Base-by-base conservation (phyloP, 1,140 invertebrate genomes). In the Solenopsis invicta region DNA sequence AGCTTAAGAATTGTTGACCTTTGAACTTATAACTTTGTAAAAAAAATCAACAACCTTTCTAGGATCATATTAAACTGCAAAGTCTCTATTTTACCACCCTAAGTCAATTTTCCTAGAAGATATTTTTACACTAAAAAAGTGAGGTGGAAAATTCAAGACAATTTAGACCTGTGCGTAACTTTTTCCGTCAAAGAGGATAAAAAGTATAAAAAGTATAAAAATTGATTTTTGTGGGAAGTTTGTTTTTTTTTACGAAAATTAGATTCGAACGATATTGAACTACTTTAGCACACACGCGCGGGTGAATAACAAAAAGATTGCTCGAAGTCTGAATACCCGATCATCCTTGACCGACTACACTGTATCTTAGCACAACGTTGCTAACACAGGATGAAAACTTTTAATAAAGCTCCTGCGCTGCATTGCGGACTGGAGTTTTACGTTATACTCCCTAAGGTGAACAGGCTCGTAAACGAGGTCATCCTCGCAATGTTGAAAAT, bases 401-500 rank as follows among this genome's bases (percentile, higher is more conserved):
- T 81, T 81, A 71, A 71, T 81, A 71, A 81, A 81, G 50, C 66
- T 54, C 16, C 12, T 34, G 10, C 34, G 78, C 78, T 81, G 78
- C 78, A 81, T 71, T 81, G 78, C 78, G 78, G 64, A 41, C 34
- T 41, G 21, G 10, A 81, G 64, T 81, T 80, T 80, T 81, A 81
- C 71, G 34, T 71, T 81, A 54, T 80, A 81, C 37, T 71, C 78
- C 78, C 78, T 71, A 81, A 81, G 66, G 78, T 81, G 66, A 48
- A 16, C 64, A 71, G 66, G 21, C 64, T 71, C 50, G 52, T 81
- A 71, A 81, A 81, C 78, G 64, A 56, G 78, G 78, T 71, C 66
- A 59, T 71, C 50, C n/a, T 71, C 21, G 45, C 66, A 81, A 81
- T 71, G 78, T 81, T 81, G 66, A 81, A 81, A 71, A 81, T 45